Evolutionary conservation across 2,797 vertebrate species (phyloP).

Genomic region (Chlorospingus flavigularis): DNA sequence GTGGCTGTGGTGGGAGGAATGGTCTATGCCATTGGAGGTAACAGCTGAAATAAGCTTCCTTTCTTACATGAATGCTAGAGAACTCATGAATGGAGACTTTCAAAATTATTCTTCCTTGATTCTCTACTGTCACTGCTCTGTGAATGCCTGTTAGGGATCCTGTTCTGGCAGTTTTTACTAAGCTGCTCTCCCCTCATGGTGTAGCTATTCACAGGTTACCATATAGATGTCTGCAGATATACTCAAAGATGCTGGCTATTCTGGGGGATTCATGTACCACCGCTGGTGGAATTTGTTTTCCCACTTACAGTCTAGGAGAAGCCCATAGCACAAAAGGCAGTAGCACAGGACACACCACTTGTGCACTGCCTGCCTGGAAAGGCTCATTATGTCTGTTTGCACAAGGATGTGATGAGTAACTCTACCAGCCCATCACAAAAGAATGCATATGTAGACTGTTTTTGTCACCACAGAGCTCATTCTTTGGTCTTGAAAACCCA

Average conservation of each 20-base stretch:
- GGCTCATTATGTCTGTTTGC: neutral
- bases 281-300: neutral
- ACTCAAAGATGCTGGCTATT: neutral
- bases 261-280: neutral
- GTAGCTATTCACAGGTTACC: neutral
- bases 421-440: neutral
- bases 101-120: neutral
- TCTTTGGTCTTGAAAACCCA: neutral
- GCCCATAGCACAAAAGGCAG: neutral
- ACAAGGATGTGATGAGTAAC: neutral
- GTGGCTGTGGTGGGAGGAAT: slow-evolving; percentile 91
- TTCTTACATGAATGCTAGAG: neutral
- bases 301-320: neutral
- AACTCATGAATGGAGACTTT: neutral
- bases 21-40: slow-evolving; percentile 98
- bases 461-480: neutral
- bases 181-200: neutral
- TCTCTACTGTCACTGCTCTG: neutral
- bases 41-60: neutral
- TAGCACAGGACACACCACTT: neutral
- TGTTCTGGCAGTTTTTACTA: neutral
- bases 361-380: neutral
- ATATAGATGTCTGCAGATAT: neutral
- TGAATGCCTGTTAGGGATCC: neutral
- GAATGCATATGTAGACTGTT: neutral